Base-by-base conservation (phyloP, 2,797 vertebrate species). In the Parambassis ranga region DNA sequence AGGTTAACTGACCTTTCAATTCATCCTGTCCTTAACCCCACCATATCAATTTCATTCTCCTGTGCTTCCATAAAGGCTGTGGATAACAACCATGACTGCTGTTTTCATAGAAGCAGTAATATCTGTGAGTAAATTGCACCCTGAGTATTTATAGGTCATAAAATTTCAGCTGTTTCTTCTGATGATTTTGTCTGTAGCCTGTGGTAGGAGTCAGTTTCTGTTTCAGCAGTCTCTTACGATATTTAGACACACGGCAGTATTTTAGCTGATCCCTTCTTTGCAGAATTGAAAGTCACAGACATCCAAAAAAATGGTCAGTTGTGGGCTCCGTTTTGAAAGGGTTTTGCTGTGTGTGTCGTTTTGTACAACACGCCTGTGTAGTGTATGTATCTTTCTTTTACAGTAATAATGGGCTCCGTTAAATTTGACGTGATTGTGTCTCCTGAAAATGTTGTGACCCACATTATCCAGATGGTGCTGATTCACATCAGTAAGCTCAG, bases 381-480 rank as follows among this genome's bases (percentile, higher is more conserved):
- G 7, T n/a, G 31, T 26, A 13, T 10, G 2, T 27, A 33, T 59
- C 0, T 36, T 35, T 23, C 4, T 49, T 59, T 60, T 26, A 58
- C 15, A 50, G 18, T 20, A n/a, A 51, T 23, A 38, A 26, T 61
- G 62, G 28, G 55, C 33, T 51, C 14, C 10, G 10, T 51, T 23
- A 62, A 11, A 63, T 55, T 63, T 48, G 26, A n/a, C 42, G 41
- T 8, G 39, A 48, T 16, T 57, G 66, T 71, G 44, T 64, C 63
- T 60, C 30, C 32, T 61, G 55, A 56, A 64, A 73, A 56, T 60
- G 52, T 42, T 38, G 26, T 64, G 58, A 77, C 80, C 77, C 52
- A 39, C 62, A 77, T 81, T 57, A 72, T 80, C 80, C 84, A 85
- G 80, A 86, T 83, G 83, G 81, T 59, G 56, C 63, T 71, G 80